Conservation (phyloP, 1,140 invertebrate species). For the Sarcophaga bullata region DNA sequence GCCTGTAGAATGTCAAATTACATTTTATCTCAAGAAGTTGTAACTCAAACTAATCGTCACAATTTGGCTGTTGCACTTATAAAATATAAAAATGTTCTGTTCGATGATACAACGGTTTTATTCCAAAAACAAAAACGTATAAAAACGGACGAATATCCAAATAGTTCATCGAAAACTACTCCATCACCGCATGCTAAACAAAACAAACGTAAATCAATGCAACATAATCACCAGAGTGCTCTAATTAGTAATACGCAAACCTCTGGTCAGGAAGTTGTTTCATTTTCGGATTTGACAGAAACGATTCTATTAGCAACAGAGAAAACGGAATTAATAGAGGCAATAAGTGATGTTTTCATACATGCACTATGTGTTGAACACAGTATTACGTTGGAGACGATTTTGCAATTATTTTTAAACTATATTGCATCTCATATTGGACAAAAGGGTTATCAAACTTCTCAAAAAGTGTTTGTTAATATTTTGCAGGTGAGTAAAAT, state of each 20-base stretch:
- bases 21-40: slow-evolving; percentile 57
- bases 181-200: slow-evolving; percentile 30
- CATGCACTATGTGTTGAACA: slow-evolving; percentile 61
- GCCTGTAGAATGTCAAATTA: slow-evolving; percentile 64
- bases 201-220: slow-evolving; percentile 35
- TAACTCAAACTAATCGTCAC: slow-evolving; percentile 53
- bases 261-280: slow-evolving; percentile 48
- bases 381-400: slow-evolving; percentile 55
- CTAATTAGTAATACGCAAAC: not conserved
- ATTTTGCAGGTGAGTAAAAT: slow-evolving; percentile 52
- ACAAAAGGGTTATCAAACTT: slow-evolving; percentile 62
- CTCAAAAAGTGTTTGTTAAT: slow-evolving; percentile 62
- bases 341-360: slow-evolving; percentile 62
- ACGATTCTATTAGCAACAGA: slow-evolving; percentile 60
- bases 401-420: slow-evolving; percentile 61
- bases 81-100: slow-evolving; percentile 60
- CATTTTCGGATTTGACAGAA: slow-evolving; percentile 62
- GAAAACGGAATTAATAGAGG: slow-evolving; percentile 58
- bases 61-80: slow-evolving; percentile 57
- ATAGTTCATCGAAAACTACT: slow-evolving; percentile 16
- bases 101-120: slow-evolving; percentile 60
- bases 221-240: not conserved
- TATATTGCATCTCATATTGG: slow-evolving; percentile 63
- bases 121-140: slow-evolving; percentile 52
- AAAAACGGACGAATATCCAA: slow-evolving; percentile 11